Evolutionary conservation across 2,888 invertebrate species (phyloP), one percentile per base, ranked within the genome.

Genomic region (Stenodera caucasica): DNA sequence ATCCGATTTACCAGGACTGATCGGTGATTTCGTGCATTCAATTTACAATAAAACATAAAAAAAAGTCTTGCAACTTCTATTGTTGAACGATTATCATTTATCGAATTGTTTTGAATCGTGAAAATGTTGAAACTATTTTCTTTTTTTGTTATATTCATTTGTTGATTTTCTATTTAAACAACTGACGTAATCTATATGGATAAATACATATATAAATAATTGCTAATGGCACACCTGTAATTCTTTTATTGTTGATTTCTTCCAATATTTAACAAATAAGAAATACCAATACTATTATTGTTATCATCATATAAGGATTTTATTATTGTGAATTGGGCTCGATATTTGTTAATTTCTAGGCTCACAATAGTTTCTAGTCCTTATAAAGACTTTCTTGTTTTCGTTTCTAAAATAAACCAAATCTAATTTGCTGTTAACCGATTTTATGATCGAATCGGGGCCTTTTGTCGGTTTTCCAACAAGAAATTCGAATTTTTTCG

Each of bases 121-220:
- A 2, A 33, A 45, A 23, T 21, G 21, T 45, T 23, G 21, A 45
- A 45, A 45, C 23, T 5, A 8, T 23, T 23, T 11, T 45, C 2
- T 15, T 2, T 9, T 18, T 12, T 12, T 21, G 2, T 23, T 45
- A 21, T n/a, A n/a, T n/a, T n/a, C n/a, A n/a, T n/a, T n/a, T n/a
- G n/a, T n/a, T n/a, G n/a, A 21, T 45, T 45, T 45, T 21, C 18
- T 21, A 12, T 23, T 23, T 6, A 45, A 45, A 45, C 18, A 45
- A 21, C 45, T 45, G 21, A 45, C 45, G 45, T 45, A 45, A 45
- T 45, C 45, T 32, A 7, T 32, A 11, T 33, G 33, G 21, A 45
- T 45, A 6, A 23, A 45, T 45, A 45, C 21, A 45, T 23, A 45
- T 23, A 45, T 45, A 45, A 45, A 45, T 23, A 45, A 45, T 45